A percentile compares a stretch with the other conserved stretches of the same genome.
These are phyloP conservation scores for Lycopodina hypogea DNA, from an alignment of 37 sponge, comb jelly and placozoan species.

Conservation along the genomic window DNA sequence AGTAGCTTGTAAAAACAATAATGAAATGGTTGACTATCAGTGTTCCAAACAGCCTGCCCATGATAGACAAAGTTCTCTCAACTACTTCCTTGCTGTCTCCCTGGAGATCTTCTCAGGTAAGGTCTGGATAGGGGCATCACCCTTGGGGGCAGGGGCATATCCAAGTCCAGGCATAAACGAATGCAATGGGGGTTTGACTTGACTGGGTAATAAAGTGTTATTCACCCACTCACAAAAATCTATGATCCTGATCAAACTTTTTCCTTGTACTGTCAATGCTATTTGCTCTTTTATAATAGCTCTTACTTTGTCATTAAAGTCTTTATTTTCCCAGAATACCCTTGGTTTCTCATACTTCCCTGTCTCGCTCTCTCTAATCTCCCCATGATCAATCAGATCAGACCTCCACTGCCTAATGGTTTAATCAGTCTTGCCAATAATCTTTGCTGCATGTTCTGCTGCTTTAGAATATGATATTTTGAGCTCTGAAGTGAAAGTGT, in stretches of 20 bases:
- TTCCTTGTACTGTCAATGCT: conserved; percentile 3
- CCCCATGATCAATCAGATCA: neutral
- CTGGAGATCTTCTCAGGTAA: conserved; percentile 6
- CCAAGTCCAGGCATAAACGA: conserved; percentile 1
- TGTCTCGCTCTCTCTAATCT: neutral
- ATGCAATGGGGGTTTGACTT: neutral
- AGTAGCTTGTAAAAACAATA: neutral
- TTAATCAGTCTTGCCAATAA: conserved; percentile 4
- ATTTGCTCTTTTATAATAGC: neutral
- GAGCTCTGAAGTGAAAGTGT: neutral
- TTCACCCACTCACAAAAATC: conserved; percentile 8
- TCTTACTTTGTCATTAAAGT: neutral
- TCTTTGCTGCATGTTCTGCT: conserved; percentile 7
- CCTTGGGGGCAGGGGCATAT: neutral
- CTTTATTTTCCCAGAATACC: conserved; percentile 3
- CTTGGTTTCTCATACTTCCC: neutral
- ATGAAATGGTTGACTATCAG: too few species aligned
- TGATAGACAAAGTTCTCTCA: neutral
- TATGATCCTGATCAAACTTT: neutral
- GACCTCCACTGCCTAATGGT: conserved; percentile 7
- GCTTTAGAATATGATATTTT: neutral
- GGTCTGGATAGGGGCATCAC: neutral
- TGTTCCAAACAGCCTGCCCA: too few species aligned
- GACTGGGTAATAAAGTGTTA: neutral
- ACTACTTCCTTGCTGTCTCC: conserved; percentile 5